phyloP scores from a whole-genome alignment of 2,113 vertebrate species.

The Propithecus coquereli region DNA sequence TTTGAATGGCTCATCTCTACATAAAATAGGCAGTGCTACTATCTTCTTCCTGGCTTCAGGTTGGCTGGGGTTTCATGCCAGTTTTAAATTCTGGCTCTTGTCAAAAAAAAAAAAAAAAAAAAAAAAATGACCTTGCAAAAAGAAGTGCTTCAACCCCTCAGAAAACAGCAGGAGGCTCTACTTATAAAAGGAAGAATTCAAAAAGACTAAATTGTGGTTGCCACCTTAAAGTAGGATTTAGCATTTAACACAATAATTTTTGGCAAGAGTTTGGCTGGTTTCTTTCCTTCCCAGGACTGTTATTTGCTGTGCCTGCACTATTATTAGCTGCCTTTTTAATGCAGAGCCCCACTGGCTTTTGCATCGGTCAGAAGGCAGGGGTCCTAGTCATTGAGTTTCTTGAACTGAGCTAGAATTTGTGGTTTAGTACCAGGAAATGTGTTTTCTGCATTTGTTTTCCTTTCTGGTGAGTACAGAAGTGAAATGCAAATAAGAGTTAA shows the following conservation, averaged over 20 bases:
- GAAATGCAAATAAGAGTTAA: constrained; percentile 9
- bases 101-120: background rate
- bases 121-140: background rate
- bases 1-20: background rate
- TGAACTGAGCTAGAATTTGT: background rate
- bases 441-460: background rate
- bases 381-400: background rate
- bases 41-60: background rate
- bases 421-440: background rate
- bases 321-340: background rate
- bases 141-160: background rate
- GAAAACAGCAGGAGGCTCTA: background rate
- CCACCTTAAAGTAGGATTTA: background rate
- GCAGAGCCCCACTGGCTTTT: background rate
- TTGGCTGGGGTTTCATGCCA: background rate
- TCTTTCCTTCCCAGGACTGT: background rate
- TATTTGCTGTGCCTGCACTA: background rate
- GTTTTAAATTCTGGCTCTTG: constrained; percentile 23
- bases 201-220: constrained; percentile 24
- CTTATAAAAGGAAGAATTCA: background rate
- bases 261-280: constrained; percentile 9
- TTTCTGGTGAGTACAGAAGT: background rate
- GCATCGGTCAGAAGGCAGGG: background rate
- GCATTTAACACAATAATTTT: constrained; percentile 25
- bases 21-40: background rate